A percentile compares a stretch with the other conserved stretches of the same genome.
Conservation (phyloP, 2,113 vertebrate species). For the Talpa occidentalis region DNA sequence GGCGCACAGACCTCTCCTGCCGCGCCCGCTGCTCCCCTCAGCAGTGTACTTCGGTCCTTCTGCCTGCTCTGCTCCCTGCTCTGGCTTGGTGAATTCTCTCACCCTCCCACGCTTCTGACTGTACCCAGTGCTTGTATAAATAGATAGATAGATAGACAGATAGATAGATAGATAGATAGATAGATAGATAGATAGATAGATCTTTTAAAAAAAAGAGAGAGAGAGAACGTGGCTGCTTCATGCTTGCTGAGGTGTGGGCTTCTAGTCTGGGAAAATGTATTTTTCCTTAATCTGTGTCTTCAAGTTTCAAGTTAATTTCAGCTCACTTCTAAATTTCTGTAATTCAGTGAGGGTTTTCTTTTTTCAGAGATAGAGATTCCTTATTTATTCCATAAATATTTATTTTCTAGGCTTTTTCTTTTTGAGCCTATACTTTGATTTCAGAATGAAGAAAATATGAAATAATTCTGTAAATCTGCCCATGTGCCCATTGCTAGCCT, state of each 20-base stretch:
- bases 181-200: too few relatives aligned
- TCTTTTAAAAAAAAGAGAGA: too few relatives aligned
- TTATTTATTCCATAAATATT: conserved; percentile 11
- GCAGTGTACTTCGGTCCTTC: too few relatives aligned
- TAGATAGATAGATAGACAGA: too few relatives aligned
- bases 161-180: too few relatives aligned
- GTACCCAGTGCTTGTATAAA: too few relatives aligned
- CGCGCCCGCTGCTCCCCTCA: too few relatives aligned
- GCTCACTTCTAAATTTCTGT: background rate
- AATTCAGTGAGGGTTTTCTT: background rate
- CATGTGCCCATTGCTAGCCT: background rate
- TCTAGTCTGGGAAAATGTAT: background rate
- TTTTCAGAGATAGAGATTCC: background rate
- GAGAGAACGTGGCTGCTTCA: background rate
- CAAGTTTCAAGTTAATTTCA: background rate
- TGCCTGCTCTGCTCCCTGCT: too few relatives aligned
- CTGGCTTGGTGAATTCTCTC: too few relatives aligned
- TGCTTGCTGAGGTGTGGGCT: background rate
- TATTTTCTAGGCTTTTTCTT: background rate
- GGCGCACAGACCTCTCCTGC: too few relatives aligned
- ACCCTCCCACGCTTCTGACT: too few relatives aligned
- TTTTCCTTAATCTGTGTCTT: background rate
- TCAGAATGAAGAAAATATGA: conserved; percentile 18
- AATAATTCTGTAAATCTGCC: background rate
- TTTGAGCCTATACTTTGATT: background rate